Conservation (phyloP, 2,113 vertebrate species). For the Phyllostomus discolor region DNA sequence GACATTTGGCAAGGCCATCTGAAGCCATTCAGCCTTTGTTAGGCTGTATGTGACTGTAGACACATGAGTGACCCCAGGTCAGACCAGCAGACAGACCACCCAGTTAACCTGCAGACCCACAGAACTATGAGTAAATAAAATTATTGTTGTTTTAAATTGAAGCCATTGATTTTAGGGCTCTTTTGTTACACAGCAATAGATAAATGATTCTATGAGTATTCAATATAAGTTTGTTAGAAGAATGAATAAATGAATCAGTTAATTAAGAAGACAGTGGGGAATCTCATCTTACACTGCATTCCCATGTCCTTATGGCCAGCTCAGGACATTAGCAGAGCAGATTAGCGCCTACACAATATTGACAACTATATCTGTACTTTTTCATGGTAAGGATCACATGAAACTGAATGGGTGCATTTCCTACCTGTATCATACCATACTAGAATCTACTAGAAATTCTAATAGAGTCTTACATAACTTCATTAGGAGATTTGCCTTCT, state of each 20-base stretch:
- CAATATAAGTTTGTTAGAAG: not conserved
- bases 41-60: not conserved
- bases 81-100: not conserved
- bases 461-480: not conserved
- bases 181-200: not conserved
- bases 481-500: not conserved
- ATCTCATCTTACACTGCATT: not conserved
- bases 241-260: not conserved
- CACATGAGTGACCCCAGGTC: not conserved
- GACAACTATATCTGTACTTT: not conserved
- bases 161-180: not conserved
- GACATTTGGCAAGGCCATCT: not conserved
- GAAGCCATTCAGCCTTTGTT: not conserved
- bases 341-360: not conserved
- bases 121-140: conserved; percentile 3
- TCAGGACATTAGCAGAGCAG: not conserved
- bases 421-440: not conserved
- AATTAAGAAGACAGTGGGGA: not conserved
- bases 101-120: not conserved
- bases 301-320: not conserved
- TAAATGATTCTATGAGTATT: not conserved
- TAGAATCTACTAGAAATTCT: not conserved
- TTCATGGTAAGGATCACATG: not conserved
- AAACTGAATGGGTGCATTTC: not conserved
- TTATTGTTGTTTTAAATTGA: not conserved